Evolutionary conservation across 2,888 invertebrate species (phyloP).

Genomic region (Nemotelus pantherinus): DNA sequence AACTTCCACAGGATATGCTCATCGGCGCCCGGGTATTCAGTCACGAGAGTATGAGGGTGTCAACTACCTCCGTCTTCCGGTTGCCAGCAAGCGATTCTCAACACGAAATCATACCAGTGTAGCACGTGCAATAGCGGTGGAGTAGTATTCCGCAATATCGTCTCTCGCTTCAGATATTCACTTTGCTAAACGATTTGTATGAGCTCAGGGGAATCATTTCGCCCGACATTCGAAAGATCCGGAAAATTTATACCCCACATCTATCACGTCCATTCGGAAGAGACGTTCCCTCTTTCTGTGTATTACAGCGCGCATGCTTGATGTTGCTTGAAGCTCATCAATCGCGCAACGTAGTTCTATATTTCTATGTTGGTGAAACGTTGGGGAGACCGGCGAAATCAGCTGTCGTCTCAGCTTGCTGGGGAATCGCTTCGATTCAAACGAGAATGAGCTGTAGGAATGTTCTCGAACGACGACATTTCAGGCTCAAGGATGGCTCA

Average conservation of each 20-base stretch:
- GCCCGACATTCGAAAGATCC: constrained; percentile 1
- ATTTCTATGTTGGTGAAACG: no score
- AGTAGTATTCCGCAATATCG: constrained; percentile 8
- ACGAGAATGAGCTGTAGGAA: no score
- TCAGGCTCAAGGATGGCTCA: no score
- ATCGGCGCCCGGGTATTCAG: constrained; percentile 12
- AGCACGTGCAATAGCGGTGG: constrained; percentile 26
- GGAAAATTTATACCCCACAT: background rate
- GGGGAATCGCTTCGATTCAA: no score
- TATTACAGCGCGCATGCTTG: no score
- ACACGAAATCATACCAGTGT: background rate
- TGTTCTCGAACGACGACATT: no score
- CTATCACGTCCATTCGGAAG: background rate
- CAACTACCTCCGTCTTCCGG: background rate
- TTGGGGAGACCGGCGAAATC: no score
- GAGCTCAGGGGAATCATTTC: background rate
- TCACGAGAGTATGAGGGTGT: background rate
- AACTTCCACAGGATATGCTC: constrained; percentile 24
- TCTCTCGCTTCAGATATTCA: background rate
- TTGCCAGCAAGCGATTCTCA: background rate
- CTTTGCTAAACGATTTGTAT: background rate
- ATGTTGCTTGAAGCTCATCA: no score
- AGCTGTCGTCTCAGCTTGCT: no score
- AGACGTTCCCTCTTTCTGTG: no score
- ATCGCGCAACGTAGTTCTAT: no score